Evolutionary conservation across 2,888 invertebrate species (phyloP), one percentile per base, ranked within the genome.

Genomic region (Acanthosepion pharaonis): DNA sequence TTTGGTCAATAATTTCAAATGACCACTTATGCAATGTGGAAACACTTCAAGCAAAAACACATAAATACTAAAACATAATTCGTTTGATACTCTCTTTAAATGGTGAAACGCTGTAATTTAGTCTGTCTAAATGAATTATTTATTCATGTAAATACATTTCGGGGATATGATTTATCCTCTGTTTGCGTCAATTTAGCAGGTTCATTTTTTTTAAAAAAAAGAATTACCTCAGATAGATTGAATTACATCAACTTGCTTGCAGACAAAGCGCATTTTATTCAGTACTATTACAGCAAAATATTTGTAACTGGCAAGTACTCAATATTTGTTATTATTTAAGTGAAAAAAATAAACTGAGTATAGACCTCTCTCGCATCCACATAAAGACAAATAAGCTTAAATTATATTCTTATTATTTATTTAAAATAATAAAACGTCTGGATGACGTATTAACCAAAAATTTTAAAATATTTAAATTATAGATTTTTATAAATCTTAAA

Each of bases 81-180:
- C 78, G 78, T 33, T n/a, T 78, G n/a, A 78, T 78, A 78, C 78
- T n/a, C 78, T 78, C n/a, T 78, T 78, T n/a, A 78, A 78, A 78
- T n/a, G 23, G 78, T 33, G 78, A 78, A 33, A 78, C 11, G 33
- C n/a, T n/a, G n/a, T 78, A 78, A 15, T 78, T 78, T n/a, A 78
- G 78, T 15, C 78, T 78, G 78, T 78, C 78, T n/a, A n/a, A 78
- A n/a, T 78, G 78, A 78, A 78, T 78, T 78, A 78, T 78, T n/a
- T 78, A 78, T 78, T 78, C 78, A 78, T 78, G 78, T 33, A 78
- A 78, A 78, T 78, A 78, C 33, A n/a, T n/a, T n/a, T n/a, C n/a
- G n/a, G n/a, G 11, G 78, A 78, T 78, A 78, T 78, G 78, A 78
- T 78, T 78, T 78, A 78, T 78, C n/a, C n/a, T n/a, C 18, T n/a